Base-by-base conservation (phyloP, 2,888 invertebrate species). In the Phaonia tiefii region DNA sequence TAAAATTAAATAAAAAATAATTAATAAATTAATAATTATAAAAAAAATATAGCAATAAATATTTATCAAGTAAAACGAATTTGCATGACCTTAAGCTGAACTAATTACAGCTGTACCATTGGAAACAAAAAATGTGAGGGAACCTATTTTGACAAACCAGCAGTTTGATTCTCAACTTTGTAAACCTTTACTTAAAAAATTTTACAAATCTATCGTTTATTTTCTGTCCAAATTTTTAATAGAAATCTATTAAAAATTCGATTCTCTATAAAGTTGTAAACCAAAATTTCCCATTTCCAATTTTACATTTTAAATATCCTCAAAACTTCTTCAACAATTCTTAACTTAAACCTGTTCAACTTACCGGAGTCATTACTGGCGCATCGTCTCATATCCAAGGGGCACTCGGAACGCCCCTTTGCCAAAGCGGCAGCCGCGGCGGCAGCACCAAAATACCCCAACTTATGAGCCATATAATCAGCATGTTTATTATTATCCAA, bases 331-430 rank as follows among this genome's bases (percentile, higher is more conserved):
- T 37, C 1, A 51, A 31, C 58, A 1, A 20, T 58, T 20, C 17
- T 2, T 17, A n/a, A n/a, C n/a, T n/a, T n/a, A n/a, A n/a, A 13
- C 58, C 3, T 7, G 13, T 26, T 10, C 22, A 58, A 84, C 87
- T 88, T 85, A 91, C 91, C 91, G 85, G 91, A 90, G 79, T 90
- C 91, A 82, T 90, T 90, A 51, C 86, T 89, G 44, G 87, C 87
- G 83, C 91, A 91, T 75, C 91, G 88, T 84, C 91, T 87, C 91
- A 91, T 91, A 86, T 91, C 91, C 22, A 91, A 85, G 22, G 88
- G 88, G 37, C 81, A 89, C 84, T 84, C 86, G 58, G 79, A 20
- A 15, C 75, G 85, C 51, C 84, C 84, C 25, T 85, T 83, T 75
- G 84, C 82, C 78, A 84, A 51, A 1, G 73, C 67, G 10, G 65